Base-by-base conservation (phyloP, 2,797 vertebrate genomes). In the Triplophysa yarkandensis region DNA sequence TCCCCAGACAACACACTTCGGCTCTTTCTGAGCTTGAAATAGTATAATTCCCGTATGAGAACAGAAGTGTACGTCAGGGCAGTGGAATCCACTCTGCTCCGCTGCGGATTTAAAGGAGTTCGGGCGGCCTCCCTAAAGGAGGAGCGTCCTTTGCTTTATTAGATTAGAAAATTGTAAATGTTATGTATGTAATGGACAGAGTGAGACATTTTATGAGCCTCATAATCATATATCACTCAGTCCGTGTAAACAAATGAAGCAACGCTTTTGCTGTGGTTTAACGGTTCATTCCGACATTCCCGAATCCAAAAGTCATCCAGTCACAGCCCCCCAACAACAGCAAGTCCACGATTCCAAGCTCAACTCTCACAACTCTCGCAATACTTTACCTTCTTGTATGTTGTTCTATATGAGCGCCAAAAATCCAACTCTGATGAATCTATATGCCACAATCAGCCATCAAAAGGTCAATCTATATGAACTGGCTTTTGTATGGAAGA, bases 11-110 rank as follows among this genome's bases (percentile, higher is more conserved):
- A 32, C 44, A 67, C 39, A 58, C 64, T 61, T 60, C 46, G 66
- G 39, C 63, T 80, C 69, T 76, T 52, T 27, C 58, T 64, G 16
- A 61, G 60, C 68, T 39, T 44, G 43, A 46, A 61, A 71, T 82
- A 77, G 71, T 76, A 50, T 61, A 68, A 68, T 75, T 75, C 44
- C 73, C 48, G 21, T 50, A 67, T 75, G 54, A 70, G 58, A 58
- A 50, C 58, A 39, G 46, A 75, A 54, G 50, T 25, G 62, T 76
- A 75, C 73, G 81, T 83, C 79, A 80, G 74, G 28, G 36, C 76
- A 68, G 74, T 68, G 81, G 81, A 83, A 83, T 83, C 78, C 76
- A 76, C 78, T 76, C 65, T 82, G 72, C 54, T 68, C 52, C 62
- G 76, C 55, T 67, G 54, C 48, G 23, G 70, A 72, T 73, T 78